A percentile compares a stretch with the other conserved stretches of the same genome.
Conservation (phyloP, 2,113 vertebrate species). For the Albula goreensis region DNA sequence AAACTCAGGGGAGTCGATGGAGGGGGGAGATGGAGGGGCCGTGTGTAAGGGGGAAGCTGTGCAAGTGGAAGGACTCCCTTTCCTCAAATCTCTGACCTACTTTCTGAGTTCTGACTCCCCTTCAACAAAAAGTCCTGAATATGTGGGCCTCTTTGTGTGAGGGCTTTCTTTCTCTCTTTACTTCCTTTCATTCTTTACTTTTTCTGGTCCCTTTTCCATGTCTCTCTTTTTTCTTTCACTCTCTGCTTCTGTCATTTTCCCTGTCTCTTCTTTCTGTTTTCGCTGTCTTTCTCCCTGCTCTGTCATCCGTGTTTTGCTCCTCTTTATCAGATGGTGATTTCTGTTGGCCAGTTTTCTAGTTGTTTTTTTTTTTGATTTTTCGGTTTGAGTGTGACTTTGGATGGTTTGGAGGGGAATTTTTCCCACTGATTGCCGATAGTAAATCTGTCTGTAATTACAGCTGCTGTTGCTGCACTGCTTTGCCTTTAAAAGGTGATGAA, state of each 20-base stretch:
- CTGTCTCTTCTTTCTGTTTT: neutral
- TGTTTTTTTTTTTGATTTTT: too few relatives aligned
- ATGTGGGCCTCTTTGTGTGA: neutral
- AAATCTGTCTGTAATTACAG: conserved; percentile 1
- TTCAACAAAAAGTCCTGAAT: neutral
- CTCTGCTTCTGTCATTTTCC: neutral
- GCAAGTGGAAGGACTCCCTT: conserved; percentile 15
- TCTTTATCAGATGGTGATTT: neutral
- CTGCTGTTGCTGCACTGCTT: neutral
- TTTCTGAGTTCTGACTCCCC: conserved; percentile 19
- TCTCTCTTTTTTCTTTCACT: neutral
- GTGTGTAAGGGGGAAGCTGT: neutral
- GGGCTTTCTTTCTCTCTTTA: neutral
- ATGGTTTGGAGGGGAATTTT: conserved; percentile 10
- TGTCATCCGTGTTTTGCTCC: conserved; percentile 10
- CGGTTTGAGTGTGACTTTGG: neutral
- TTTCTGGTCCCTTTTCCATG: neutral
- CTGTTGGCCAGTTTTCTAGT: too few relatives aligned
- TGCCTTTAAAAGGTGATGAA: conserved; percentile 23
- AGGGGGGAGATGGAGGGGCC: conserved; percentile 12
- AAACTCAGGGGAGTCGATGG: conserved; percentile 16
- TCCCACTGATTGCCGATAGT: neutral
- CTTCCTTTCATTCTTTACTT: neutral
- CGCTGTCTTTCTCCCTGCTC: neutral
- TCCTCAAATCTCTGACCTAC: conserved; percentile 24